A percentile compares a stretch with the other conserved stretches of the same genome.
phyloP scores from a whole-genome alignment of 2,797 vertebrate genomes.

The Phrynocephalus guinanensis region DNA sequence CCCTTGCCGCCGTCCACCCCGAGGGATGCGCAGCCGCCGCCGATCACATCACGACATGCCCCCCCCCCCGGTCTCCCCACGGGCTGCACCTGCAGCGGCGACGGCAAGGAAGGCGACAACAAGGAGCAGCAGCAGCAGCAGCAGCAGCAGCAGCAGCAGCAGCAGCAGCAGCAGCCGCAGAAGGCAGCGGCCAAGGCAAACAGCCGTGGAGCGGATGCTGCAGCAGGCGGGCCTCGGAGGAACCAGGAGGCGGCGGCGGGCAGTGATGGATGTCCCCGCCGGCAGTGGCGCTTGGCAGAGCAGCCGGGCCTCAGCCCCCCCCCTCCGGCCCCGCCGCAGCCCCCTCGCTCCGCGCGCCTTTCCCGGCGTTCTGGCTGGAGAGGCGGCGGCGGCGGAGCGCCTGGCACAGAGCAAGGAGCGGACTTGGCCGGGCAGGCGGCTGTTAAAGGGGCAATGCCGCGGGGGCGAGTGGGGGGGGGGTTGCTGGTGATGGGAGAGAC shows the following conservation, averaged over 20 bases:
- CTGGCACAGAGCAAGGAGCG: slow-evolving; percentile 31
- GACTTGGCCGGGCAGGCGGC: slow-evolving; percentile 40
- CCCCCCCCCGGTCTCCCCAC: neutral
- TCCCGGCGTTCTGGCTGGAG: neutral
- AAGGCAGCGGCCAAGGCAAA: neutral
- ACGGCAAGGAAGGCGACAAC: slow-evolving; percentile 30
- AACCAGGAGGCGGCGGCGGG: too few species aligned
- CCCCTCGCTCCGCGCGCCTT: neutral
- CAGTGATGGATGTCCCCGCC: too few species aligned
- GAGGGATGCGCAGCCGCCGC: slow-evolving; percentile 45
- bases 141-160: too few species aligned
- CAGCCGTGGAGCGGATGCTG: too few species aligned
- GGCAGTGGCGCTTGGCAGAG: too few species aligned
- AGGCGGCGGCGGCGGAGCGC: neutral
- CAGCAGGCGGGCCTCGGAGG: too few species aligned
- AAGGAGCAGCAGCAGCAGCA: too few species aligned
- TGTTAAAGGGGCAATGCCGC: slow-evolving; percentile 64
- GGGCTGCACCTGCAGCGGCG: neutral
- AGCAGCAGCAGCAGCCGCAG: too few species aligned
- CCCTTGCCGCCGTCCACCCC: slow-evolving; percentile 35
- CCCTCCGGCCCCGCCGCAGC: neutral
- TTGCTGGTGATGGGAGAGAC: neutral
- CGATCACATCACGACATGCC: slow-evolving; percentile 37
- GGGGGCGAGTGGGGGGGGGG: neutral
- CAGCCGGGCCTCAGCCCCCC: neutral